Evolutionary conservation across 2,797 vertebrate genomes (phyloP), one percentile per base, ranked within the genome.

Genomic region (Ataeniobius toweri): DNA sequence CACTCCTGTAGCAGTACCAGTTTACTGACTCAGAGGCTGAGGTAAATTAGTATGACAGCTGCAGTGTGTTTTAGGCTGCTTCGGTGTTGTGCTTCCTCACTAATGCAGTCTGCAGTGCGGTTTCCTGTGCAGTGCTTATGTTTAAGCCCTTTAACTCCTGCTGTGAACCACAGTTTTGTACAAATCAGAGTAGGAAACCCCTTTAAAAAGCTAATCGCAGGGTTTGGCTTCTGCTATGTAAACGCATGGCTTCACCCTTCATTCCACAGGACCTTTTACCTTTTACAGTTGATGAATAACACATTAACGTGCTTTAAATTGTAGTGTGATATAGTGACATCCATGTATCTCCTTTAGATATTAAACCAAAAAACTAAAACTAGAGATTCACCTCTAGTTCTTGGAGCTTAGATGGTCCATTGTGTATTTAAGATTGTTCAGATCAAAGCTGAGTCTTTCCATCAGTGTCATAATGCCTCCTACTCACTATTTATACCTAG

Each of bases 11-110:
- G 98, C 98, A 98, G 95, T 99, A 98, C 97, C 97, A 98, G 97
- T 98, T 98, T 98, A 97, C 97, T 96, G 97, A 98, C 95, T 97
- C 96, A 97, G 97, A 98, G 92, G 96, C 96, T 93, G 97, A 98
- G 97, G 98, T 99, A 98, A 98, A 96, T 97, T 85, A 88, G 83
- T 41, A 84, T 92, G 87, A 91, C 94, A 93, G 88, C 91, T 96
- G 93, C 95, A 94, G 96, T 95, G 94, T 93, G 92, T 89, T 79
- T 87, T 86, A 94, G 93, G 88, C 91, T 95, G 95, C 44, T 70
- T 48, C 67, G 26, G 67, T 96, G 96, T 80, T 89, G 94, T 95
- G 75, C 69, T 87, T 72, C 75, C 82, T 92, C 90, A 90, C 96
- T 94, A 91, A 92, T 88, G 91, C 94, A 94, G 94, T 92, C 83